A percentile compares a stretch with the other conserved stretches of the same genome.
Evolutionary conservation across 2,797 vertebrate species (phyloP).

Genomic region (Staurois parvus): DNA sequence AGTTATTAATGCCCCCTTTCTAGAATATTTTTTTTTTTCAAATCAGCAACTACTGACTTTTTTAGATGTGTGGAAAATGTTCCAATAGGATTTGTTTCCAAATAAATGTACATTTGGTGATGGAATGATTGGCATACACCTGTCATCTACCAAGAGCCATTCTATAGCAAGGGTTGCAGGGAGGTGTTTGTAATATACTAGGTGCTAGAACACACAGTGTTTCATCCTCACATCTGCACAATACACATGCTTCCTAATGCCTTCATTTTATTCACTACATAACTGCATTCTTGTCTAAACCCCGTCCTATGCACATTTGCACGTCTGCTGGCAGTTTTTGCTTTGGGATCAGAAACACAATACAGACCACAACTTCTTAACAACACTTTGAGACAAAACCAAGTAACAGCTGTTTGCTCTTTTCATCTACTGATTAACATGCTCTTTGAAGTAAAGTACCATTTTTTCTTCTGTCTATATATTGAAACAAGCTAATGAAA

Average conservation of each 20-base stretch:
- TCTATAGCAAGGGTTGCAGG: constrained; percentile 16
- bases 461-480: constrained; percentile 25
- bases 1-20: too few species aligned
- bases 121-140: constrained; percentile 27
- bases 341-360: constrained; percentile 60
- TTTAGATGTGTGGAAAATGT: neutral
- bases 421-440: constrained; percentile 63
- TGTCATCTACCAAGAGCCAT: constrained; percentile 34
- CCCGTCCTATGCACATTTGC: constrained; percentile 62
- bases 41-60: neutral
- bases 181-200: constrained; percentile 40
- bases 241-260: constrained; percentile 50
- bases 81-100: neutral
- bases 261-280: constrained; percentile 49
- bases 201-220: constrained; percentile 36
- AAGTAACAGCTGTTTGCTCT: constrained; percentile 60
- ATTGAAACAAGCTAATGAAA: constrained; percentile 31
- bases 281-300: constrained; percentile 59
- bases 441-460: constrained; percentile 53
- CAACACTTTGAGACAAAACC: constrained; percentile 62
- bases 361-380: constrained; percentile 61
- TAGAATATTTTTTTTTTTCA: neutral
- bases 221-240: constrained; percentile 52
- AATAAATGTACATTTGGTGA: neutral
- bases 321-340: constrained; percentile 59